A percentile compares a stretch with the other conserved stretches of the same genome.
Conservation (phyloP, 92 coral and sea anemone species). For the Galaxea fascicularis region DNA sequence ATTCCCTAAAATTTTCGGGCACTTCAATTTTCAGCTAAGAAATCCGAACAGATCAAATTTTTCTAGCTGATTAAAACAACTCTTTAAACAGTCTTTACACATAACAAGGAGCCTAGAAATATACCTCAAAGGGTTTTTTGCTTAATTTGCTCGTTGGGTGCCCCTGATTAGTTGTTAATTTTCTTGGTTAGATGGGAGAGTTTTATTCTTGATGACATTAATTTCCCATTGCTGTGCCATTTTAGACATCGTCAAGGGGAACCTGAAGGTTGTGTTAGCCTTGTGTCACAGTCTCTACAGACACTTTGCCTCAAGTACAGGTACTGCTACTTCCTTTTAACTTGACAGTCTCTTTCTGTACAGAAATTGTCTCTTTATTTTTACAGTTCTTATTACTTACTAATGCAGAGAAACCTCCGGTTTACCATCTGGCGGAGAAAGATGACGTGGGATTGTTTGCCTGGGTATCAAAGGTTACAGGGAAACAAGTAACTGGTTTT, state of each 20-base stretch:
- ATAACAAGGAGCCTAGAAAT: too few relatives aligned
- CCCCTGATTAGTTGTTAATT: too few relatives aligned
- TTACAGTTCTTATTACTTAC: not conserved
- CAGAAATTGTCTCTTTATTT: not conserved
- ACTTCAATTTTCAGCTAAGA: too few relatives aligned
- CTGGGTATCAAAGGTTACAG: conserved; percentile 65
- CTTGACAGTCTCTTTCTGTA: not conserved
- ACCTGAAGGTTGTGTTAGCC: conserved; percentile 77
- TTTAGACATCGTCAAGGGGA: conserved; percentile 83
- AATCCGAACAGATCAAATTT: too few relatives aligned
- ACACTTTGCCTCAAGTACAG: conserved; percentile 52
- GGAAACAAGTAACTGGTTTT: conserved; percentile 35
- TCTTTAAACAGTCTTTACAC: too few relatives aligned
- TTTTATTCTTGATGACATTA: not conserved
- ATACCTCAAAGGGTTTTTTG: too few relatives aligned
- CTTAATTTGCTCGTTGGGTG: too few relatives aligned
- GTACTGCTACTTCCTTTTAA: not conserved
- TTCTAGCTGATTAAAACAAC: too few relatives aligned
- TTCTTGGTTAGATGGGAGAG: too few relatives aligned
- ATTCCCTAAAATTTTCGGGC: too few relatives aligned
- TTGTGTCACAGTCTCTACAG: conserved; percentile 73
- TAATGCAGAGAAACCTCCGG: not conserved
- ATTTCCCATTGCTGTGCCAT: not conserved
- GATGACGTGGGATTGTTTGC: conserved; percentile 49
- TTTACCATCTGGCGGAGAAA: conserved; percentile 7